Percentiles rank a stretch among this genome's conserved stretches.
phyloP scores from a whole-genome alignment of 2,113 vertebrate genomes.

The Trochalopteron elliotii region DNA sequence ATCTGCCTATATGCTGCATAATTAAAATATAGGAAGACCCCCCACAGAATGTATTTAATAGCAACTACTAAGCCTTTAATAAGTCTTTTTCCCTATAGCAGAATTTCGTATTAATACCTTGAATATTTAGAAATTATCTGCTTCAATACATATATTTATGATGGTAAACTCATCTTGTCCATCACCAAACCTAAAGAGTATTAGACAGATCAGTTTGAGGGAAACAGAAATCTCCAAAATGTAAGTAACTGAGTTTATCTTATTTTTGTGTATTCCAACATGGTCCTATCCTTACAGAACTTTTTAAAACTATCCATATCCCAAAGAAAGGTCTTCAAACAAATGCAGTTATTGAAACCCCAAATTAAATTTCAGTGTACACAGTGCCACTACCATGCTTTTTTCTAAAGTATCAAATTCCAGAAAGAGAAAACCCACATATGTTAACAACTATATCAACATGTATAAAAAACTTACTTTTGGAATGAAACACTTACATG shows the following conservation, averaged over 20 bases:
- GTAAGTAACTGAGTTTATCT: not conserved
- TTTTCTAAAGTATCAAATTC: not conserved
- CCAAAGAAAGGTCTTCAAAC: not conserved
- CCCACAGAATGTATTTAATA: not conserved
- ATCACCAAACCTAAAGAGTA: not conserved
- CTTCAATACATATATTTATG: not conserved
- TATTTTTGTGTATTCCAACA: not conserved
- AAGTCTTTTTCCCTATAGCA: rapidly evolving
- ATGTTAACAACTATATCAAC: not conserved
- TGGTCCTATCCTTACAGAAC: not conserved
- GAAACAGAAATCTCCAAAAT: not conserved
- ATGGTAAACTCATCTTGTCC: not conserved
- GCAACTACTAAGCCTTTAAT: not conserved
- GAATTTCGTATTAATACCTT: not conserved
- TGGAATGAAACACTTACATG: not conserved
- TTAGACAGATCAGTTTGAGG: not conserved
- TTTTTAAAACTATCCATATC: not conserved
- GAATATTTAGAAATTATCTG: not conserved
- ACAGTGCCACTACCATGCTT: not conserved
- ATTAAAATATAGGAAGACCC: not conserved
- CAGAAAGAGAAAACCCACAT: not conserved
- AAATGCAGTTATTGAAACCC: not conserved
- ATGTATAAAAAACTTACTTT: not conserved
- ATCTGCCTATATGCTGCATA: not conserved
- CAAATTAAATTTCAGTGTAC: not conserved